These are phyloP conservation scores for Clanis bilineata DNA, from an alignment of 2,888 invertebrate genomes.

Conservation along the genomic window DNA sequence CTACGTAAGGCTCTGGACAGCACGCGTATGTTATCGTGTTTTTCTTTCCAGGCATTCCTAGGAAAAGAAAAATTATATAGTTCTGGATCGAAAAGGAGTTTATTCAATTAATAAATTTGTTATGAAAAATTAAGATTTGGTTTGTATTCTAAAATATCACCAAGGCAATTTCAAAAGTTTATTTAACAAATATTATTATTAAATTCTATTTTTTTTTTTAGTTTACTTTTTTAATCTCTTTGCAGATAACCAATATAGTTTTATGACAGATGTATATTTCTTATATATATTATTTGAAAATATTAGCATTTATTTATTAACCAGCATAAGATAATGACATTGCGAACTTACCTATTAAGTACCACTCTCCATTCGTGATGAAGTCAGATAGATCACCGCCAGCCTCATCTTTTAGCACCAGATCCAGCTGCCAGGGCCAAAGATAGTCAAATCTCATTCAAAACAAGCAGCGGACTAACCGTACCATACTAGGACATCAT, in stretches of 20 bases:
- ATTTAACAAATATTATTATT: too few relatives aligned
- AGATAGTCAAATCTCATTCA: slow-evolving; percentile 42
- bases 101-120: background rate
- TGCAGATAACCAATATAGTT: too few relatives aligned
- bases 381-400: slow-evolving; percentile 98
- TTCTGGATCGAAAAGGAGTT: too few relatives aligned
- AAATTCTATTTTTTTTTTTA: too few relatives aligned
- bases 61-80: slow-evolving; percentile 17
- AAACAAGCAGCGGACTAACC: slow-evolving; percentile 27
- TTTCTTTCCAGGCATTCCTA: slow-evolving; percentile 96
- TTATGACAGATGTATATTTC: too few relatives aligned
- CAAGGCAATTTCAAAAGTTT: too few relatives aligned
- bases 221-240: too few relatives aligned
- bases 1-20: slow-evolving; percentile 96
- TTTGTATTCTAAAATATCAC: too few relatives aligned
- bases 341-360: slow-evolving; percentile 93
- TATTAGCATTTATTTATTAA: too few relatives aligned
- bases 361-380: slow-evolving; percentile 99
- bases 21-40: slow-evolving; percentile 95
- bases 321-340: background rate
- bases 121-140: background rate
- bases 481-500: slow-evolving; percentile 24
- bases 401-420: slow-evolving; percentile 95
- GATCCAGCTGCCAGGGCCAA: slow-evolving; percentile 89
- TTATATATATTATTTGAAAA: too few relatives aligned